A percentile compares a stretch with the other conserved stretches of the same genome.
phyloP scores from a whole-genome alignment of 2,888 invertebrate species.

The Tipula unca region DNA sequence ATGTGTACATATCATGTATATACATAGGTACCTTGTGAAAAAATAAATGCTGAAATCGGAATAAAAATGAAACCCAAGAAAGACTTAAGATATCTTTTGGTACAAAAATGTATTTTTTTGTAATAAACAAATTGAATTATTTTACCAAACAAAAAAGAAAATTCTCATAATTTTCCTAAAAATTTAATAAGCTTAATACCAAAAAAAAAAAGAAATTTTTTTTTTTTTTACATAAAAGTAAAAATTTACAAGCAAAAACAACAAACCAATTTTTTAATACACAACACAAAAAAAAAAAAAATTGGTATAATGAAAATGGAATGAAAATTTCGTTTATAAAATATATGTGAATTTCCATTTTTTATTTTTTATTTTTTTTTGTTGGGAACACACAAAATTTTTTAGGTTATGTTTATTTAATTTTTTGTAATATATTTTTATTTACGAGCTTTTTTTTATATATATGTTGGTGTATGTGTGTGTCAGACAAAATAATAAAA shows the following conservation, averaged over 20 bases:
- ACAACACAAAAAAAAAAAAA: not conserved
- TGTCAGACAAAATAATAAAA: not conserved
- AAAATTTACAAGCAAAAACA: not conserved
- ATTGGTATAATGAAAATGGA: not conserved
- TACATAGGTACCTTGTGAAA: not conserved
- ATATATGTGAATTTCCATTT: not conserved
- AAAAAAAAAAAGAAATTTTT: not conserved
- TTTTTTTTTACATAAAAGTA: not conserved
- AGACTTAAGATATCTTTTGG: not conserved
- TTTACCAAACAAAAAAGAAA: not conserved
- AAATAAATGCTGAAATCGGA: not conserved
- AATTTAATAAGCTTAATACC: conserved; percentile 4
- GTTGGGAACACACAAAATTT: not conserved
- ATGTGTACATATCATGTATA: not conserved
- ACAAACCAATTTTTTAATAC: conserved; percentile 8
- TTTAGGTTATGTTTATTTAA: not conserved
- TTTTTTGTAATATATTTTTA: not conserved
- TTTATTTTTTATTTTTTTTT: not conserved
- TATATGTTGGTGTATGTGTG: not conserved
- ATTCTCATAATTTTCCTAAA: not conserved
- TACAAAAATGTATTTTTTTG: not conserved
- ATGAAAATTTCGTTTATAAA: not conserved
- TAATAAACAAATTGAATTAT: conserved; percentile 8
- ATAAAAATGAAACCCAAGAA: not conserved
- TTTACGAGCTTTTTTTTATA: not conserved